Base-by-base conservation (phyloP, 2,888 invertebrate genomes). In the Crossocerus cetratus region DNA sequence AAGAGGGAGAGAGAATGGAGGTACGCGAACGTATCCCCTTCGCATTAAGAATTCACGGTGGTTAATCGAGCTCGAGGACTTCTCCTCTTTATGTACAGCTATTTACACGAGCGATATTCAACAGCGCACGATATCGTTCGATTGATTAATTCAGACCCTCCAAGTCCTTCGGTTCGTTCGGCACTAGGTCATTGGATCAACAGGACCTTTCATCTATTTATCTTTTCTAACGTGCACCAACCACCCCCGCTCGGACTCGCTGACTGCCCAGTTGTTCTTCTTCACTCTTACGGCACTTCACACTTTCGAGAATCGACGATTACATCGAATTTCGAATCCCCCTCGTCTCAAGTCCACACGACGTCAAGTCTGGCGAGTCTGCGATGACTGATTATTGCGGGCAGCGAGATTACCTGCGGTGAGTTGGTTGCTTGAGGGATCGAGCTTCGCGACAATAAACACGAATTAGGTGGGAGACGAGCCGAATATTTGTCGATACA, bases 31-130 rank as follows among this genome's bases (percentile, higher is more conserved):
- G 64, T 23, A 53, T 49, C 62, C 23, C 63, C 60, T 59, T 59
- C 43, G 20, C 22, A 20, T 13, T 32, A 57, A 56, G 11, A 56
- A 68, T 63, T 65, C 43, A 21, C 64, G 45, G 53, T 11, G 56
- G 56, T 18, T 69, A 68, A 65, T 76, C 21, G 55, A 63, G 63
- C 65, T 64, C 62, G 65, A 70, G 14, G 42, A 60, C 57, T 62
- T 63, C 32, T 11, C 11, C 64, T 45, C 58, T 70, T 65, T 83
- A 84, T 83, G 77, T 85, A 85, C 85, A 83, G 70, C 80, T 85
- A 84, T 85, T 85, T 83, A 85, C 86, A 85, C 81, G 69, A 72
- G 68, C 72, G 72, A 72, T 60, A 74, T 64, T 59, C 58, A 55
- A 64, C 43, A 53, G 18, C 58, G 65, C 55, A 43, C 20, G 69